Base-by-base conservation (phyloP, 2,797 vertebrate genomes). In the Acrocephalus scirpaceus region DNA sequence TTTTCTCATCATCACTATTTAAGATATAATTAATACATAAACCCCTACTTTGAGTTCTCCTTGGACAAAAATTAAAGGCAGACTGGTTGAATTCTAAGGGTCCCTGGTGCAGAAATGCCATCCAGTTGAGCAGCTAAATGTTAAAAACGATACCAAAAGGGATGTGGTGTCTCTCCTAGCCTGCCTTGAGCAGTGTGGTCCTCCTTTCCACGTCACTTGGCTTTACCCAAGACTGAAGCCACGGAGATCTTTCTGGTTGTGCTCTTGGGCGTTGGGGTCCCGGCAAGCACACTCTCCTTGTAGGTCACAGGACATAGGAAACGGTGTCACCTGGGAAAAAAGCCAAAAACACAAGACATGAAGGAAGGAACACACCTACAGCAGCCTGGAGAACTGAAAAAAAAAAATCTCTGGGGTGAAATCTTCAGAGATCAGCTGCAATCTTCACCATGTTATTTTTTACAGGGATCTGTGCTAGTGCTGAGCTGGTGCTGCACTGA, bases 241-340 rank as follows among this genome's bases (percentile, higher is more conserved):
- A 90, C 98, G 98, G 17, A 96, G 88, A 10, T 98, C 98, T 96
- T 97, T 98, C 76, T 96, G 97, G 80, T 97, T 98, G 96, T 99
- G 99, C 98, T 99, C 99, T 66, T 98, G 97, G 70, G 99, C 99
- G 0, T 98, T 98, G 56, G 99, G 99, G 93, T 99, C 99, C 91
- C 98, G 98, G 92, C 99, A 99, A 96, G 99, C 98, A 91, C 99
- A 99, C 66, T 99, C 99, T 79, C 98, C 98, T 95, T 98, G 98
- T 36, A 98, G 97, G 96, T 99, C 99, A 90, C 99, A 99, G 80
- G 98, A 99, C 98, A 99, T 99, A 64, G 99, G 99, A 94, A 99
- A 99, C 2, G 99, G 99, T 77, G 99, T 99, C 96, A 99, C 99
- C 99, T 99, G 92, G 19, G 23, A 92, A 77, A 47, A 29, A 93